Conservation (phyloP, 2,113 vertebrate genomes). For the Neogobius melanostomus region DNA sequence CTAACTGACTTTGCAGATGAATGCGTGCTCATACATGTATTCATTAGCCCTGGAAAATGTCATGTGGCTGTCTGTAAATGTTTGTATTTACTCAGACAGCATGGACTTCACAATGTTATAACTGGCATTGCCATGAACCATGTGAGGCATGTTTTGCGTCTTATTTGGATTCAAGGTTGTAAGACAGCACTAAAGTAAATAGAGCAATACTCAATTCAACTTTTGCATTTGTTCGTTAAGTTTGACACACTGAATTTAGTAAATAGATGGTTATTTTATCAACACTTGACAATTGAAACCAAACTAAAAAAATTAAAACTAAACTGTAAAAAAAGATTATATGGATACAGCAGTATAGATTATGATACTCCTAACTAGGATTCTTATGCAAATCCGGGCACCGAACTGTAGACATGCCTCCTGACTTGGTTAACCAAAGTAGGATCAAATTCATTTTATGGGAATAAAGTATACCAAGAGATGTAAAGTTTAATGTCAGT, state of each 20-base stretch:
- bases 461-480: neutral
- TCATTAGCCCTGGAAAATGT: conserved; percentile 34
- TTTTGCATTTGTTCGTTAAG: neutral
- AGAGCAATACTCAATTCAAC: neutral
- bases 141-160: conserved; percentile 34
- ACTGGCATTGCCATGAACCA: conserved; percentile 31
- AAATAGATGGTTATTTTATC: neutral
- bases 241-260: conserved; percentile 20
- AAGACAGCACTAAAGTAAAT: neutral
- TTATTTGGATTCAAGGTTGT: conserved; percentile 60
- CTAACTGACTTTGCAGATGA: conserved; percentile 44
- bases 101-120: conserved; percentile 50
- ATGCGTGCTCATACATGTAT: conserved; percentile 46
- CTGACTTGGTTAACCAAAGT: neutral
- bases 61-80: conserved; percentile 47
- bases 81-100: conserved; percentile 53
- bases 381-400: too few relatives aligned
- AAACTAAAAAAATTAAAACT: neutral
- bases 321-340: too few relatives aligned
- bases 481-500: neutral
- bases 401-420: neutral
- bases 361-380: too few relatives aligned
- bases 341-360: too few relatives aligned
- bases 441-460: too few relatives aligned
- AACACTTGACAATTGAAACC: conserved; percentile 10